These are phyloP conservation scores for Tragelaphus imberbis DNA, from an alignment of 2,113 vertebrate species.

Conservation along the genomic window DNA sequence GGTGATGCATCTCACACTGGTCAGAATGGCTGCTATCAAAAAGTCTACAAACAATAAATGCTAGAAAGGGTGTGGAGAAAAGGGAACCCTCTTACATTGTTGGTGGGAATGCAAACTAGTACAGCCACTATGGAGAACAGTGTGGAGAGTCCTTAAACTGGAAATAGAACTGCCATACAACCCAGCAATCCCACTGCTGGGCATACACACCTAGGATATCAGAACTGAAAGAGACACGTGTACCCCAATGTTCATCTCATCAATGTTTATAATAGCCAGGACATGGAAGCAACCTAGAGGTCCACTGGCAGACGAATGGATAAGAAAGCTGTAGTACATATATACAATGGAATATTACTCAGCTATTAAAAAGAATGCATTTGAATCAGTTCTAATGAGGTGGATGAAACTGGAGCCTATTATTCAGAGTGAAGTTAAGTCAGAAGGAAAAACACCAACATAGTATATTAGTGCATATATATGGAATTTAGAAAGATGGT, in stretches of 20 bases:
- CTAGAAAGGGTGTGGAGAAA: not conserved
- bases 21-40: not conserved
- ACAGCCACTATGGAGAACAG: not conserved
- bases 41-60: not conserved
- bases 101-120: not conserved
- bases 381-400: not conserved
- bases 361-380: not conserved
- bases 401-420: not conserved
- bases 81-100: not conserved
- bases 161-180: not conserved
- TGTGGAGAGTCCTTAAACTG: not conserved
- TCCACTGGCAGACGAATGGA: not conserved
- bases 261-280: not conserved
- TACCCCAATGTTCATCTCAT: not conserved
- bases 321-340: not conserved
- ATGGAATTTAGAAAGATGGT: not conserved
- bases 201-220: not conserved
- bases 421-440: not conserved
- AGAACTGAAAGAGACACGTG: not conserved
- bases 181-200: not conserved
- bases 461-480: not conserved
- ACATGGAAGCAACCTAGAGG: not conserved
- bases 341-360: not conserved
- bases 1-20: not conserved
- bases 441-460: not conserved